Percentiles rank a stretch among this genome's conserved stretches.
Conservation (phyloP, 2,888 invertebrate species). For the Cosmorhoe ocellata region DNA sequence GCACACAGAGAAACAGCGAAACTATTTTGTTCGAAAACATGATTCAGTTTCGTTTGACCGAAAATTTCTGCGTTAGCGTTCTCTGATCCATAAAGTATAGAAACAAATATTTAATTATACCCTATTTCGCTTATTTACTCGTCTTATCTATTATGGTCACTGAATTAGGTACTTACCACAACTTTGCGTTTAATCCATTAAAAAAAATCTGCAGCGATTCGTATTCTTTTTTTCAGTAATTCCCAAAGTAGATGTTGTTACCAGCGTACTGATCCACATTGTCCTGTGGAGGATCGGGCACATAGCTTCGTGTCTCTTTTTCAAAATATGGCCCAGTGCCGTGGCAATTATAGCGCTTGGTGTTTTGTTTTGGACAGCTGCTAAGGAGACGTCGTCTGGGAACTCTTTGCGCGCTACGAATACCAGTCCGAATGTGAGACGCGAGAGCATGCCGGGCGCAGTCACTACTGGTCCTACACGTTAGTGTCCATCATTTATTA, state of each 20-base stretch:
- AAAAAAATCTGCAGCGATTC: background rate
- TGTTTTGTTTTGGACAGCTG: constrained; percentile 71
- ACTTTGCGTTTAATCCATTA: background rate
- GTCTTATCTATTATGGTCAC: no score
- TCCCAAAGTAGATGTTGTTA: constrained; percentile 43
- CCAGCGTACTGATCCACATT: constrained; percentile 50
- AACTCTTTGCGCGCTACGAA: constrained; percentile 31
- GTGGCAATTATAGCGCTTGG: constrained; percentile 60
- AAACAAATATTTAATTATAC: no score
- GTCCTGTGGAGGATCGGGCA: constrained; percentile 54
- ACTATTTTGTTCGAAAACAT: no score
- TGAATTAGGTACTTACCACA: no score
- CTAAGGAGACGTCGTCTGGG: constrained; percentile 36
- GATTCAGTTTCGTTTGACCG: no score
- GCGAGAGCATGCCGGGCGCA: background rate
- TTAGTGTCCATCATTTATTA: constrained; percentile 11
- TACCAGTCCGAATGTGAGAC: constrained; percentile 11
- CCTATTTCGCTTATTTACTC: no score
- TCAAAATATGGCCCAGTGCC: constrained; percentile 44
- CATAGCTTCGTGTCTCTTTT: constrained; percentile 42
- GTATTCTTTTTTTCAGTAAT: constrained; percentile 49
- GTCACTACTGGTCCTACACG: constrained; percentile 8
- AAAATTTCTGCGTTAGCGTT: no score
- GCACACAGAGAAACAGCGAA: no score
- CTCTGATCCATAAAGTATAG: no score